Percentiles rank a stretch among this genome's conserved stretches.
These are phyloP conservation scores for Oreochromis spilurus DNA, from an alignment of 2,113 vertebrate species.

Conservation along the genomic window DNA sequence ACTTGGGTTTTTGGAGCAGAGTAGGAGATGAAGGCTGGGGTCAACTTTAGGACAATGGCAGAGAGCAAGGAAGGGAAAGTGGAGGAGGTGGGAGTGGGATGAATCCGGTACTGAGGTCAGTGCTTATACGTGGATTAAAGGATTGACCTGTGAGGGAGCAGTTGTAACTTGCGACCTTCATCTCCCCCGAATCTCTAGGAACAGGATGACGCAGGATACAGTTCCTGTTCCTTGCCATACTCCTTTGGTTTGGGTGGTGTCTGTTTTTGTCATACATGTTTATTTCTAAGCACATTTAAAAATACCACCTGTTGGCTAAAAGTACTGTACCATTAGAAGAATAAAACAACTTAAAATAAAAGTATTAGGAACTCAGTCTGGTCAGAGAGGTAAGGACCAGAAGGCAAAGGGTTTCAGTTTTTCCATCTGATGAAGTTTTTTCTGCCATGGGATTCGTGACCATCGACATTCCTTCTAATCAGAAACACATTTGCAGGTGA, in stretches of 20 bases:
- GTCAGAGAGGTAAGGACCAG: background rate
- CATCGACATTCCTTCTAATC: background rate
- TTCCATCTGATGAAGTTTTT: background rate
- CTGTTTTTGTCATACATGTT: background rate
- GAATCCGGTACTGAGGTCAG: background rate
- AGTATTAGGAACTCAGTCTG: background rate
- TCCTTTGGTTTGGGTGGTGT: background rate
- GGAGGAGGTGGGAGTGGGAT: background rate
- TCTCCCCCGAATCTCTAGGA: background rate
- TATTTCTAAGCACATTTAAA: background rate
- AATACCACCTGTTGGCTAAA: background rate
- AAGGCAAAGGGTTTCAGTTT: background rate
- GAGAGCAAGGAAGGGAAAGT: background rate
- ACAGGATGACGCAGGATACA: background rate
- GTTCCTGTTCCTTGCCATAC: background rate
- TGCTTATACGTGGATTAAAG: background rate
- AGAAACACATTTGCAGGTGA: background rate
- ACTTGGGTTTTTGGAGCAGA: background rate
- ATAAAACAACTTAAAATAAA: background rate
- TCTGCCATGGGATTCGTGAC: rapidly evolving
- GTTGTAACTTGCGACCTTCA: background rate
- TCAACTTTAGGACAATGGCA: background rate
- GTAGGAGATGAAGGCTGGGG: background rate
- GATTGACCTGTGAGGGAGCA: background rate
- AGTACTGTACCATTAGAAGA: rapidly evolving